Percentiles rank a stretch among this genome's conserved stretches.
These are phyloP conservation scores for Oreonectes daqikongensis DNA, from an alignment of 2,797 vertebrate species.

Conservation along the genomic window DNA sequence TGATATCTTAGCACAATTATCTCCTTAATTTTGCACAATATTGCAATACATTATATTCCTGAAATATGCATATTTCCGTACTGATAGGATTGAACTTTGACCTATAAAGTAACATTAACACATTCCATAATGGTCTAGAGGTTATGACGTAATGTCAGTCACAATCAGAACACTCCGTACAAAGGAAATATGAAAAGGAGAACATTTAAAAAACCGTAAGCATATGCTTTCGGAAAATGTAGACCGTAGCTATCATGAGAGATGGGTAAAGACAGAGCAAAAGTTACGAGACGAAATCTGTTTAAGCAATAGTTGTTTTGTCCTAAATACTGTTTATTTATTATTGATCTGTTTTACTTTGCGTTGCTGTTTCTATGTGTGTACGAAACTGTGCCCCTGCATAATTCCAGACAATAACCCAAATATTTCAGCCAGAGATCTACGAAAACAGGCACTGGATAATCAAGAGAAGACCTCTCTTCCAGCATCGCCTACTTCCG, in stretches of 20 bases:
- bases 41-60: no score
- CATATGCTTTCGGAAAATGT: constrained; percentile 3
- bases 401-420: constrained; percentile 46
- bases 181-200: constrained; percentile 8
- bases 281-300: constrained; percentile 12
- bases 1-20: no score
- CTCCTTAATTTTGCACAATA: no score
- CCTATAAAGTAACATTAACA: constrained; percentile 40
- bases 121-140: constrained; percentile 37
- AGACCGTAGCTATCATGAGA: not conserved
- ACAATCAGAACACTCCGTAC: constrained; percentile 22
- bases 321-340: no score
- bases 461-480: constrained; percentile 23
- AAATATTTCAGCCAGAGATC: constrained; percentile 38
- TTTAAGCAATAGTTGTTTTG: no score
- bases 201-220: not conserved
- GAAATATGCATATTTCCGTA: not conserved
- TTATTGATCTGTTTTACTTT: not conserved
- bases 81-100: constrained; percentile 52
- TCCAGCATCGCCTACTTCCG: constrained; percentile 27
- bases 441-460: constrained; percentile 45
- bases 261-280: not conserved
- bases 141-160: constrained; percentile 36
- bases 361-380: not conserved
- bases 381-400: constrained; percentile 4